Base-by-base conservation (phyloP, 2,888 invertebrate genomes). In the Caenorhabditis sp. region DNA sequence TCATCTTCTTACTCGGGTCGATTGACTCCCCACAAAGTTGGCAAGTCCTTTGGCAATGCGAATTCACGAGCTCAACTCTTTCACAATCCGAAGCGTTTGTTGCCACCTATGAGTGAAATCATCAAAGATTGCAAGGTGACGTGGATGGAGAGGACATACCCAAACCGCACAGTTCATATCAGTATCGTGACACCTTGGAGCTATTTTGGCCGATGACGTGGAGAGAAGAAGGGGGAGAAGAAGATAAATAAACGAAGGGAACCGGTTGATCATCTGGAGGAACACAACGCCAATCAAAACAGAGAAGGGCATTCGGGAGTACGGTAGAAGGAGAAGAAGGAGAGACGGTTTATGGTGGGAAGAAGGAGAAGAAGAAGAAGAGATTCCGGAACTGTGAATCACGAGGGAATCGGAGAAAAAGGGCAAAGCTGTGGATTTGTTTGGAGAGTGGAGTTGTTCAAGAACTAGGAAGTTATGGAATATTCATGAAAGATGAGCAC, bases 161-260 rank as follows among this genome's bases (percentile, higher is more conserved):
- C 80, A 80, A 59, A 77, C 75, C 17, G 80, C 71, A 74, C 87
- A 87, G 61, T 87, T 86, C 87, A 87, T 87, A 78, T 87, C 86
- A 8, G 73, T 82, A 72, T 87, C 85, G 7, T 48, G 71, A 56
- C 87, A 87, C 37, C 72, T 77, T 35, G 59, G 39, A 56, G 61
- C 52, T 61, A 63, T 68, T 62, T 63, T 62, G 11, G 75, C 61
- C 2, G 55, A 63, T 68, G 68, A 68, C 58, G 65, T 70, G 59
- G 26, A 35, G 11, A 70, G 32, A 22, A 35, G 35, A 35, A 59
- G 45, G 22, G 45, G 17, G 58, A 35, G 45, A 11, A n/a, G 48
- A 52, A 52, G 39, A 53, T 41, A 50, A 68, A 52, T 53, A 59
- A 32, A 20, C 35, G 53, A 17, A 15, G 22, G 39, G 50, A 70